Percentiles rank a stretch among this genome's conserved stretches.
These are phyloP conservation scores for Gadopsis marmoratus DNA, from an alignment of 2,797 vertebrate genomes.

Conservation along the genomic window DNA sequence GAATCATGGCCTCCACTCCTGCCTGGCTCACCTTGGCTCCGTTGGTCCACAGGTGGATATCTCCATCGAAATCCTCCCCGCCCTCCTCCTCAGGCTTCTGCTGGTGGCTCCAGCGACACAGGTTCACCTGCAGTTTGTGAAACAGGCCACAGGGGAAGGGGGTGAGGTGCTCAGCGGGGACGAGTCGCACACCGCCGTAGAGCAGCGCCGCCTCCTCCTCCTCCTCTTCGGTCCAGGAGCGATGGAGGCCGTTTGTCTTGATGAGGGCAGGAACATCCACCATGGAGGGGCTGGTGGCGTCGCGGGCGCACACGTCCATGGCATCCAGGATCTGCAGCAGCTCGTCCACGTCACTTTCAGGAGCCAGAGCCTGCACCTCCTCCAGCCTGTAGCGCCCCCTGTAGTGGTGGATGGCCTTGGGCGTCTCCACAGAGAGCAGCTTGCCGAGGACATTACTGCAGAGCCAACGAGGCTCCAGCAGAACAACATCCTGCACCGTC, in stretches of 20 bases:
- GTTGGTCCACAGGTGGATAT: conserved; percentile 95
- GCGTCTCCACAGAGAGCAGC: conserved; percentile 94
- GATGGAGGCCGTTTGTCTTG: conserved; percentile 94
- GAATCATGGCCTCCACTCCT: conserved; percentile 91
- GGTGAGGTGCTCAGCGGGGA: conserved; percentile 95
- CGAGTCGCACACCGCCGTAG: conserved; percentile 94
- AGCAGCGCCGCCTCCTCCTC: conserved; percentile 87
- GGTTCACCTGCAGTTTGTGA: conserved; percentile 97
- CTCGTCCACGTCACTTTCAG: conserved; percentile 95
- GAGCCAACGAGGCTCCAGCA: conserved; percentile 97
- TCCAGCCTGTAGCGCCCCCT: conserved; percentile 96
- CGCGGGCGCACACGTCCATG: conserved; percentile 97
- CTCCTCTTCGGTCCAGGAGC: conserved; percentile 96
- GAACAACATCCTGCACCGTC: conserved; percentile 96
- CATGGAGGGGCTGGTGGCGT: conserved; percentile 93
- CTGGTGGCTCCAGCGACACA: conserved; percentile 97
- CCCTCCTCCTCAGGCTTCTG: conserved; percentile 90
- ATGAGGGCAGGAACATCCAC: conserved; percentile 97
- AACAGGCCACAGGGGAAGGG: conserved; percentile 97
- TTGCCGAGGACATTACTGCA: conserved; percentile 92
- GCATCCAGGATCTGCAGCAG: conserved; percentile 96
- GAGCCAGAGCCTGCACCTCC: conserved; percentile 93
- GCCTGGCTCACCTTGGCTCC: conserved; percentile 92
- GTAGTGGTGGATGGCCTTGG: conserved; percentile 98
- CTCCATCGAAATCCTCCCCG: conserved; percentile 74